Percentiles rank a stretch among this genome's conserved stretches.
Conservation (phyloP, 2,888 invertebrate genomes). For the Smittia sp. region DNA sequence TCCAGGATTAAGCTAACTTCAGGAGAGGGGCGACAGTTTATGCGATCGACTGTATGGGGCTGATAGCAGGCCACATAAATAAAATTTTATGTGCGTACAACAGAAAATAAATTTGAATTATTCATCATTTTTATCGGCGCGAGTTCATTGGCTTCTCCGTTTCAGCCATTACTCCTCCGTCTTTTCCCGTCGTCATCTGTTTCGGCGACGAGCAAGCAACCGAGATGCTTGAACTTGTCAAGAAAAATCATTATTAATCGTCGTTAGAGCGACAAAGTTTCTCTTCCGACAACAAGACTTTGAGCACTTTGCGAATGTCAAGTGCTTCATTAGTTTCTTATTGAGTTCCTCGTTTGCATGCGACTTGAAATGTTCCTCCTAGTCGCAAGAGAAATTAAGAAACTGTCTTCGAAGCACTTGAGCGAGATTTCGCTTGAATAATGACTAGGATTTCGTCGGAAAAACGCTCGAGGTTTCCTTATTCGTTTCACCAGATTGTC, state of each 20-base stretch:
- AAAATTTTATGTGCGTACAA: slow-evolving; percentile 33
- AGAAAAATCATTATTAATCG: slow-evolving; percentile 23
- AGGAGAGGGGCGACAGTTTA: not conserved
- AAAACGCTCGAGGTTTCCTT: slow-evolving; percentile 6
- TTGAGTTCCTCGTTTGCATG: slow-evolving; percentile 20
- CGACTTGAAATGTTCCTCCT: not conserved
- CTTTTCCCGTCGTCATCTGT: not conserved
- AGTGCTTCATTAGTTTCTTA: slow-evolving; percentile 39
- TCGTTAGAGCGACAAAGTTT: not conserved
- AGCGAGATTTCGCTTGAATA: not conserved
- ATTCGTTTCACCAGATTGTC: not conserved
- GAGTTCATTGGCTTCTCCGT: slow-evolving; percentile 21
- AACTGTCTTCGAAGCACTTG: slow-evolving; percentile 2
- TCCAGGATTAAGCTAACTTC: slow-evolving; percentile 27
- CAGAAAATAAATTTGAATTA: slow-evolving; percentile 35
- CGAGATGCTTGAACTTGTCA: slow-evolving; percentile 35
- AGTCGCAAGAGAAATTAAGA: not conserved
- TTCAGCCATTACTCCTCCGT: slow-evolving; percentile 6
- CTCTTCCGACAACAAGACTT: not conserved
- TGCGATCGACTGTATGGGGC: not conserved
- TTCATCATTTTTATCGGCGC: slow-evolving; percentile 21
- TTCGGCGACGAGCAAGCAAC: not conserved
- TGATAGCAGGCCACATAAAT: slow-evolving; percentile 23
- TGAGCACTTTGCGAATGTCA: slow-evolving; percentile 22
- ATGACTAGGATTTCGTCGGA: slow-evolving; percentile 16